Evolutionary conservation across 53 echinoderm and acorn worm genomes (phyloP), one percentile per base, ranked within the genome.

Genomic region (Holothuria leucospilota): DNA sequence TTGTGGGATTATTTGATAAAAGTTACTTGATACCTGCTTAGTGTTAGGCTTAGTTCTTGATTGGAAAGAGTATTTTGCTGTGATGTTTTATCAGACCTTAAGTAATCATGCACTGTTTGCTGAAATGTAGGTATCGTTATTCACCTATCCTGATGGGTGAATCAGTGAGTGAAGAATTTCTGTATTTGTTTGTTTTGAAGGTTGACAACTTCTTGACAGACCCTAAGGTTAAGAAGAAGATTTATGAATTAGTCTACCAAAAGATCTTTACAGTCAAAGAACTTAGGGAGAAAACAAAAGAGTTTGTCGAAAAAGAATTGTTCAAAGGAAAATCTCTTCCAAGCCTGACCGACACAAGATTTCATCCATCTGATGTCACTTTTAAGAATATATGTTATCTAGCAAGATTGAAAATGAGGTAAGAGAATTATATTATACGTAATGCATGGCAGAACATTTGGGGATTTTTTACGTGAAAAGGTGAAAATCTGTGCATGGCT

Each of bases 341-440:
- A 0, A 60, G 60, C 29, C 8, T 30, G 13, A 80, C 80, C 7
- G 80, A 80, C 80, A 80, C 80, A 59, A 80, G 80, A 60, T 80
- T 80, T 21, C 38, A 60, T 60, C 80, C 80, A 0, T 61, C 80
- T 8, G 80, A 80, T 60, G 59, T 61, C 59, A 80, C 80, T 8
- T 80, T 80, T 38, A 80, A 80, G 30, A 80, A 80, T 80, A 80
- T 80, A 61, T 80, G 59, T 21, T 80, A 80, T 59, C 29, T 80
- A 59, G 80, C 80, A 30, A 80, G 38, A 80, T 60, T 80, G 20
- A 80, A 80, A 30, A 80, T 80, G 80, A 80, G 80, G 80, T 80
- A 11, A 59, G 79, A 5, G 8, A 56, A 16, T 46, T 9, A 46
- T 46, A 2, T 5, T 46, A 34, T 34, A 3, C 3, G 34, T 3